phyloP scores from a whole-genome alignment of 2,797 vertebrate genomes.

The Mycteria americana region DNA sequence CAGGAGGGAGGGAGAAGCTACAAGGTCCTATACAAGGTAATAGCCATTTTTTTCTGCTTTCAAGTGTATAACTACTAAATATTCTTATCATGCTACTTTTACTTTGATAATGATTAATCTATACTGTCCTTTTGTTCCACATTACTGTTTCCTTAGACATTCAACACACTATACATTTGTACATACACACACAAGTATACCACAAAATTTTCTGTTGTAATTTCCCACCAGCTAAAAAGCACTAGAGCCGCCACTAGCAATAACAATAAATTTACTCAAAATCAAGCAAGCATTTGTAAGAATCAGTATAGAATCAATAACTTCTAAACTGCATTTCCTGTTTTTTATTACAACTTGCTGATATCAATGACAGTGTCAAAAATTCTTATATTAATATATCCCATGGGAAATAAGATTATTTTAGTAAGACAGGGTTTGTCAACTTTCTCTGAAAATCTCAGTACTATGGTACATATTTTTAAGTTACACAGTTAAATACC shows the following conservation, averaged over 20 bases:
- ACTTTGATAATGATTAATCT: background rate
- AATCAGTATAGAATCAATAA: background rate
- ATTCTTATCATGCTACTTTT: background rate
- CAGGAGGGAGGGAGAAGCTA: background rate
- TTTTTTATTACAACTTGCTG: background rate
- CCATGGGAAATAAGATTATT: background rate
- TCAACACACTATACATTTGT: background rate
- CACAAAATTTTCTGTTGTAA: background rate
- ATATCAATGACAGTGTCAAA: background rate
- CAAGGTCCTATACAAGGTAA: background rate
- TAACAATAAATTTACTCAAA: background rate
- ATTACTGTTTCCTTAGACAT: background rate
- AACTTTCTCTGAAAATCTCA: background rate
- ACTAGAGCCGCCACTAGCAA: background rate
- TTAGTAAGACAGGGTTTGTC: background rate
- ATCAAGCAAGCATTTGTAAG: background rate
- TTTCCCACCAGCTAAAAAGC: background rate
- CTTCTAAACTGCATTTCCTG: background rate
- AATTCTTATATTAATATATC: background rate
- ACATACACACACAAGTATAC: background rate
- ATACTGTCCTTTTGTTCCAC: background rate
- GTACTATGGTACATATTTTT: background rate
- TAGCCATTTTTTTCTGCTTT: background rate
- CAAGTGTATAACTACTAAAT: background rate
- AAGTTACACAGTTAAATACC: background rate